Percentiles rank a stretch among this genome's conserved stretches.
Evolutionary conservation across 2,797 vertebrate genomes (phyloP).

Genomic region (Cetoscarus ocellatus): DNA sequence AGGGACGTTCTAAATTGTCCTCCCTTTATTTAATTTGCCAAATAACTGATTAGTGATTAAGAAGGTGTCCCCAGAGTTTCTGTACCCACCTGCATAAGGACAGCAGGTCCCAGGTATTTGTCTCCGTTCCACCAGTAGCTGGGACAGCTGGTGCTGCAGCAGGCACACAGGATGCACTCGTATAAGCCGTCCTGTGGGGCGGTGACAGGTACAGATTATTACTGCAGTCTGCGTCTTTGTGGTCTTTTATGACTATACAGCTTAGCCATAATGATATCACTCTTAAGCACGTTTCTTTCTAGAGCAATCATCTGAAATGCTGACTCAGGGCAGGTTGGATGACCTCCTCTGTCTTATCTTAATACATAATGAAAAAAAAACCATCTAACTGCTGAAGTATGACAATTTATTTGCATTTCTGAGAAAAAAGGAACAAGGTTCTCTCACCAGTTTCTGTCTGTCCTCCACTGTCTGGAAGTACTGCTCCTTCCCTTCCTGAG

Average conservation of each 20-base stretch:
- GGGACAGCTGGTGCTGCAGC: slow-evolving; percentile 97
- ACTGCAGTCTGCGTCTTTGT: slow-evolving; percentile 68
- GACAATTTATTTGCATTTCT: not conserved
- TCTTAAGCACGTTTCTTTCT: not conserved
- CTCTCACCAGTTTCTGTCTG: slow-evolving; percentile 91
- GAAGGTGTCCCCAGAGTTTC: not conserved
- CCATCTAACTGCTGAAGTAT: not conserved
- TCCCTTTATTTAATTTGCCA: not conserved
- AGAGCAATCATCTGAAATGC: not conserved
- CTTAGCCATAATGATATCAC: not conserved
- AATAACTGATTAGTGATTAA: not conserved
- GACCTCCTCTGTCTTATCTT: not conserved
- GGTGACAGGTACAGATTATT: slow-evolving; percentile 35
- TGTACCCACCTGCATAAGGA: slow-evolving; percentile 92
- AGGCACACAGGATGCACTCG: slow-evolving; percentile 96
- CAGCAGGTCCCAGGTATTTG: slow-evolving; percentile 93
- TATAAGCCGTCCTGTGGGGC: slow-evolving; percentile 91
- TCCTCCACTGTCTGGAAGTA: slow-evolving; percentile 94
- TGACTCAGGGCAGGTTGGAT: no score
- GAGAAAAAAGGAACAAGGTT: not conserved
- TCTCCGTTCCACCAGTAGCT: slow-evolving; percentile 98
- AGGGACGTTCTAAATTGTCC: not conserved
- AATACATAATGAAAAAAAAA: not conserved
- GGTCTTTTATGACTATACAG: not conserved
- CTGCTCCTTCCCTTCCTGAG: slow-evolving; percentile 90